A percentile compares a stretch with the other conserved stretches of the same genome.
Conservation (phyloP, 2,888 invertebrate species). For the Phortica magna region DNA sequence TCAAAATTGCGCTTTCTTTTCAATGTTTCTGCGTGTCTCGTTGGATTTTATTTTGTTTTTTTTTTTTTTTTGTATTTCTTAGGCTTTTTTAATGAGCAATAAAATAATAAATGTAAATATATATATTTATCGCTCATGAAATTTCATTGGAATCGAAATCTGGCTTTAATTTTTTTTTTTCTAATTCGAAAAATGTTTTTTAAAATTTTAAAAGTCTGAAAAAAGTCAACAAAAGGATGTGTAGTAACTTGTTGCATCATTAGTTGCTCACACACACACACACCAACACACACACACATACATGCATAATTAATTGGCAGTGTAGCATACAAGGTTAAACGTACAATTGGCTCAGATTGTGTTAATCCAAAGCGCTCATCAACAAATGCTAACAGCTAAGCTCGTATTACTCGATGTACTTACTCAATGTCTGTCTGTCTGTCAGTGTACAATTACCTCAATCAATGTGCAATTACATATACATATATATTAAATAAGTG, state of each 20-base stretch:
- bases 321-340: neutral
- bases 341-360: neutral
- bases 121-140: conserved; percentile 53
- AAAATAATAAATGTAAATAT: no score
- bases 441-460: no score
- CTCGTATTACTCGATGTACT: neutral
- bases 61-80: no score
- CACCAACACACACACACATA: neutral
- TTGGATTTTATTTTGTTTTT: no score
- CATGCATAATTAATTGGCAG: neutral
- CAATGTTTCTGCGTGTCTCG: no score
- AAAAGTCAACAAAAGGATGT: neutral
- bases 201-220: neutral
- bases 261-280: neutral
- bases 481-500: neutral
- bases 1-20: no score
- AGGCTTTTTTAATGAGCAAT: neutral
- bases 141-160: conserved; percentile 65
- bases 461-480: neutral
- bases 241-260: neutral
- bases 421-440: neutral
- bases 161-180: conserved; percentile 53
- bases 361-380: conserved; percentile 9
- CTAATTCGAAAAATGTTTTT: neutral
- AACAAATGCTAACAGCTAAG: neutral